These are phyloP conservation scores for Dynastes grantii DNA, from an alignment of 2,888 invertebrate species.

Conservation along the genomic window DNA sequence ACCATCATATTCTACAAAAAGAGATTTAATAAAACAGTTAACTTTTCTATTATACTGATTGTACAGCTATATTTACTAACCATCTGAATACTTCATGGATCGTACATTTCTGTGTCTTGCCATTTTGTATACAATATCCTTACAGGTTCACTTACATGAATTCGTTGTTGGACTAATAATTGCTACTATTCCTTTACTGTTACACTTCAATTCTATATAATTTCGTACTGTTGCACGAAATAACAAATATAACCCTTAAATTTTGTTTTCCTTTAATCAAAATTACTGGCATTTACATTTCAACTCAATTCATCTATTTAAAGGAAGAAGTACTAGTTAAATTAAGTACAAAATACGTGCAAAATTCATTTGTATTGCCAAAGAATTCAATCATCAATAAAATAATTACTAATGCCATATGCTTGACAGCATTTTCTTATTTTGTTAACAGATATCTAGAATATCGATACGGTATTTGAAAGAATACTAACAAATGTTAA, in stretches of 20 bases:
- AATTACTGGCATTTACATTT: too few species aligned
- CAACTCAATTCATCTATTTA: not conserved
- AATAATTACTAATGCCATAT: too few species aligned
- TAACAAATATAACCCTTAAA: not conserved
- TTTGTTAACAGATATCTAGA: too few species aligned
- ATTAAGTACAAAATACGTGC: too few species aligned
- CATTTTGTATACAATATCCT: conserved; percentile 72
- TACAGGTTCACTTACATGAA: conserved; percentile 1
- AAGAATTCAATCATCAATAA: too few species aligned
- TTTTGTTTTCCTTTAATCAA: not conserved
- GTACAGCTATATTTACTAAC: conserved; percentile 67
- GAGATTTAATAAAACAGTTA: too few species aligned
- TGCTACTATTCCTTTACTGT: not conserved
- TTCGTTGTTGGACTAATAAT: not conserved
- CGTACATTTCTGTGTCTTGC: conserved; percentile 90
- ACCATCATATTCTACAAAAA: conserved; percentile 84
- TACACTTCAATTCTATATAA: too few species aligned
- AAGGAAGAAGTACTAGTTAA: not conserved
- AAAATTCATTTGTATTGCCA: too few species aligned
- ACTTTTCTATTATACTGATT: not conserved
- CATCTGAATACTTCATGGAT: conserved; percentile 88
- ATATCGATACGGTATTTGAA: too few species aligned
- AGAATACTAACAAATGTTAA: too few species aligned
- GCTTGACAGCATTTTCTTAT: too few species aligned
- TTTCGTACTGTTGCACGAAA: too few species aligned